Evolutionary conservation across 2,797 vertebrate genomes (phyloP), one percentile per base, ranked within the genome.

Genomic region (Amblyraja radiata): DNA sequence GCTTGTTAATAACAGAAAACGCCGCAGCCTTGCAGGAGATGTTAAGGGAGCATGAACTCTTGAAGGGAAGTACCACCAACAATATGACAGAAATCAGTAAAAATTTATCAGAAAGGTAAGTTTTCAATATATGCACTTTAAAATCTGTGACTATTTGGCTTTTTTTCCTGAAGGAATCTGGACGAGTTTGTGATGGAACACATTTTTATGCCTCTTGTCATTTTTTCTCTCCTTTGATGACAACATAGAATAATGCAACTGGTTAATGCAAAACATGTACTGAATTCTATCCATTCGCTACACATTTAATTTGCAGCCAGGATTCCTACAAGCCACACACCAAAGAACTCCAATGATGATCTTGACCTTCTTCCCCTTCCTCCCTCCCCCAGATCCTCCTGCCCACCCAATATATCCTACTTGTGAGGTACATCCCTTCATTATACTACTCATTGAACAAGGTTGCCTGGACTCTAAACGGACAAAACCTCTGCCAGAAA

Each of bases 1-100:
- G 3, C 54, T 74, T 39, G 5, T 74, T 14, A n/a, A 73, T 0
- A 0, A 81, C 93, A 99, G 98, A 99, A 96, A 99, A 99, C 0
- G 98, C 98, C 0, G 97, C 97, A 1, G 98, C 98, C 0, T 95
- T 99, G 95, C 98, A 99, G 95, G 98, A 99, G 95, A 96, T 99
- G 94, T 96, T 99, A 95, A 97, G 97, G 94, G 98, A 99, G 76
- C 98, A 99, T 39, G 98, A 98, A 25, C 46, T 8, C 68, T 74
- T 54, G 90, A 71, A 92, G 73, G 90, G 68, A 21, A 46, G 28
- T 23, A 28, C 32, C 39, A 28, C 46, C 93, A 96, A 95, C 95
- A 98, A 97, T 77, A 97, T 98, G 95, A 95, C 95, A 94, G 93
- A 95, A 58, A 94, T 95, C 0, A 96, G 93, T 95, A 97, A 96